These are phyloP conservation scores for Beroe forskalii DNA, from an alignment of 37 sponge, comb jelly and placozoan species.

Conservation along the genomic window DNA sequence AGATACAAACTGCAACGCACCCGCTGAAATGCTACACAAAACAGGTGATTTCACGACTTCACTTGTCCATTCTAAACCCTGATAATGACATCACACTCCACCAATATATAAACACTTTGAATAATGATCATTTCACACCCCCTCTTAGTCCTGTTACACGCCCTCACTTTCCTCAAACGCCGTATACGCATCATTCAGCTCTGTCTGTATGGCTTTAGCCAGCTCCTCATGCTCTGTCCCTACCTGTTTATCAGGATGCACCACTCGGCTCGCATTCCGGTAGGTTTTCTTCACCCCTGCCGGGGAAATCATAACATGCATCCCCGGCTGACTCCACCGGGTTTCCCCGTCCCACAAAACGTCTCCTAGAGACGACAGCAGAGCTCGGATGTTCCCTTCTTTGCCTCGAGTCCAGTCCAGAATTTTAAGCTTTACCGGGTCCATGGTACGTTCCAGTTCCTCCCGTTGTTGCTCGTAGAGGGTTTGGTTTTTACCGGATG, in stretches of 20 bases:
- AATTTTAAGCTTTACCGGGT: constrained; percentile 68
- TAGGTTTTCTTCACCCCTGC: constrained; percentile 84
- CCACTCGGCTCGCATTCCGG: constrained; percentile 85
- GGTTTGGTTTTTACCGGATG: not conserved
- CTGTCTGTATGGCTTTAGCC: constrained; percentile 88
- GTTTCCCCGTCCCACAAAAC: constrained; percentile 93
- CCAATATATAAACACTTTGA: too few relatives aligned
- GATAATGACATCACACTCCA: too few relatives aligned
- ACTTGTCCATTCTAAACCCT: too few relatives aligned
- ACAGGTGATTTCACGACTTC: too few relatives aligned
- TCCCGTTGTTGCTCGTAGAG: constrained; percentile 27
- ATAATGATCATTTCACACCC: too few relatives aligned
- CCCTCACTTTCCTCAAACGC: constrained; percentile 79
- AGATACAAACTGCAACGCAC: too few relatives aligned
- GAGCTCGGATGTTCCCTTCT: constrained; percentile 90
- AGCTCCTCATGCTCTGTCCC: constrained; percentile 75
- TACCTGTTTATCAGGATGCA: constrained; percentile 90
- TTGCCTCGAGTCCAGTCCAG: constrained; percentile 83
- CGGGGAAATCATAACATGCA: constrained; percentile 85
- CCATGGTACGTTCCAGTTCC: constrained; percentile 32
- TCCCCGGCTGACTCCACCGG: constrained; percentile 81
- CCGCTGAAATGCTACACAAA: too few relatives aligned
- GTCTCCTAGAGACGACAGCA: constrained; percentile 81
- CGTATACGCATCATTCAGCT: constrained; percentile 89
- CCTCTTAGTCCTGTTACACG: too few relatives aligned